These are phyloP conservation scores for Datnioides undecimradiatus DNA, from an alignment of 2,113 vertebrate species.

Conservation along the genomic window DNA sequence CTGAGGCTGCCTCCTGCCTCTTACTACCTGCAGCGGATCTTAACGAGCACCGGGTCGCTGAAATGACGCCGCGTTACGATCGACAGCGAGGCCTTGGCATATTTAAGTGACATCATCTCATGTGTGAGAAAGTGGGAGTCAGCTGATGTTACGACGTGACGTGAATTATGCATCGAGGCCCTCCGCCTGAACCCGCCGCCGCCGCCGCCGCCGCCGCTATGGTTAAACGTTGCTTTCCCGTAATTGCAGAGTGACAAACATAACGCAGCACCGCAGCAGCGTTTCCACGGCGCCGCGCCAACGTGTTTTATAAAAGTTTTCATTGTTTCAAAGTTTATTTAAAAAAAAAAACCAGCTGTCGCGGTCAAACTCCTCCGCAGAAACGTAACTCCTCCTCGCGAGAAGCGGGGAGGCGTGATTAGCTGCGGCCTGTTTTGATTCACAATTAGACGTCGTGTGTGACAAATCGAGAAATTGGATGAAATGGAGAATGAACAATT, in stretches of 20 bases:
- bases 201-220: no score
- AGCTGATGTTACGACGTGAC: not conserved
- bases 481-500: slow-evolving; percentile 42
- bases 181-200: slow-evolving; percentile 33
- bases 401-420: slow-evolving; percentile 9
- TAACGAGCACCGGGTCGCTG: not conserved
- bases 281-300: not conserved
- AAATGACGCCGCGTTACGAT: not conserved
- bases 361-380: slow-evolving; percentile 1
- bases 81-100: slow-evolving; percentile 20
- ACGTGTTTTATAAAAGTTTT: slow-evolving; percentile 6
- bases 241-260: slow-evolving; percentile 28
- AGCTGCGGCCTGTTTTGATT: slow-evolving; percentile 19
- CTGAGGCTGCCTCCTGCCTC: not conserved
- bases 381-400: not conserved
- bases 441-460: slow-evolving; percentile 14
- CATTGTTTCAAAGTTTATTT: not conserved
- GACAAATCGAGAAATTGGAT: slow-evolving; percentile 48
- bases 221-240: slow-evolving; percentile 12
- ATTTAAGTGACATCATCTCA: not conserved
- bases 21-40: slow-evolving; percentile 6
- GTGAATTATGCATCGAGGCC: slow-evolving; percentile 56
- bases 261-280: slow-evolving; percentile 3
- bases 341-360: not conserved
- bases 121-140: slow-evolving; percentile 29